Conservation (phyloP, 2,888 invertebrate species). For the Lycophotia porphyrea region DNA sequence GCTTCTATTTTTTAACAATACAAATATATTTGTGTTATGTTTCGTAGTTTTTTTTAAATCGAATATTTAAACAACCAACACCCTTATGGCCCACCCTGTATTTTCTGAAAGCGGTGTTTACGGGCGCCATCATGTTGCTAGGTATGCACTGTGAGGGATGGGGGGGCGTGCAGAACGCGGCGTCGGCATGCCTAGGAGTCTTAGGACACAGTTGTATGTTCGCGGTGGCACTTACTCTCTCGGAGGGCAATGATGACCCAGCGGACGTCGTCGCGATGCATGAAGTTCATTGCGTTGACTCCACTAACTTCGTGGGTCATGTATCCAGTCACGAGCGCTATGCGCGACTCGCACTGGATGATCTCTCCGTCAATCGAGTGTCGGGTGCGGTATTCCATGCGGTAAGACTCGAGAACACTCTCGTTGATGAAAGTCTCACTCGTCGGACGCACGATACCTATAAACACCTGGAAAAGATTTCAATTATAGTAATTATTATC, state of each 20-base stretch:
- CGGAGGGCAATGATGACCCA: constrained; percentile 96
- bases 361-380: constrained; percentile 97
- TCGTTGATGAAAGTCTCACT: constrained; percentile 90
- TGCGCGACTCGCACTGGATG: constrained; percentile 96
- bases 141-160: neutral
- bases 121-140: neutral
- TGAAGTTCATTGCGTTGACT: constrained; percentile 95
- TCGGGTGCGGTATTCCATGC: constrained; percentile 96
- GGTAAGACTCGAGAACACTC: constrained; percentile 79
- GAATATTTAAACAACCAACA: too few relatives aligned
- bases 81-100: too few relatives aligned
- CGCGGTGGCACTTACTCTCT: constrained; percentile 89
- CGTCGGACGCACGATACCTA: constrained; percentile 93
- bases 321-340: constrained; percentile 96
- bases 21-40: too few relatives aligned
- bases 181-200: neutral
- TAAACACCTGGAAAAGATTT: constrained; percentile 85
- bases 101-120: neutral
- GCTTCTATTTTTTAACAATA: too few relatives aligned
- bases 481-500: constrained; percentile 47
- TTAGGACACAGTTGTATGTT: constrained; percentile 31
- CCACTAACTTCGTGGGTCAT: constrained; percentile 96
- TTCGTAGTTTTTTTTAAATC: too few relatives aligned
- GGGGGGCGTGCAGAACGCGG: constrained; percentile 15
- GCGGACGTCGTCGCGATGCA: constrained; percentile 96